phyloP scores from a whole-genome alignment of 2,888 invertebrate species.

The Amorpha juglandis region DNA sequence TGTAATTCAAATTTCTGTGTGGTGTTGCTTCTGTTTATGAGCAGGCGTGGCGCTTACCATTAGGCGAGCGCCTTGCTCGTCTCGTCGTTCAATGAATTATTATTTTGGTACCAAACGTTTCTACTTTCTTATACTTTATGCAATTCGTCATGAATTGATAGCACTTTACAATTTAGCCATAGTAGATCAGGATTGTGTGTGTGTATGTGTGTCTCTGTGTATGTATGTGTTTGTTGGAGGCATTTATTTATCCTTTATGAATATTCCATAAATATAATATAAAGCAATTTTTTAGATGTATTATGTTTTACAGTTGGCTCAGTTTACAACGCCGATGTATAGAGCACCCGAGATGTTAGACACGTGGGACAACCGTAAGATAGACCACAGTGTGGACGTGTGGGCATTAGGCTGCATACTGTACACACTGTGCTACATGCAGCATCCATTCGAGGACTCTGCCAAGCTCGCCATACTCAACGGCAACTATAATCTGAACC shows the following conservation, averaged over 20 bases:
- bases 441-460: conserved; percentile 98
- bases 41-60: too few relatives aligned
- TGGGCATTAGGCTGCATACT: conserved; percentile 99
- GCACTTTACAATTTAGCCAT: too few relatives aligned
- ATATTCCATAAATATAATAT: conserved; percentile 9
- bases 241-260: not conserved
- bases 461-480: conserved; percentile 98
- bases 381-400: conserved; percentile 95
- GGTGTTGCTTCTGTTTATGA: too few relatives aligned
- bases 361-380: conserved; percentile 97
- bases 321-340: conserved; percentile 96
- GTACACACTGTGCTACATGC: conserved; percentile 95
- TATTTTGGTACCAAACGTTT: too few relatives aligned
- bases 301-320: conserved; percentile 85
- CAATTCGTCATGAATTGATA: too few relatives aligned
- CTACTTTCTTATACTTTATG: too few relatives aligned
- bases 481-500: conserved; percentile 95
- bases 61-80: too few relatives aligned
- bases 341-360: conserved; percentile 99
- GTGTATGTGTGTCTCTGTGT: too few relatives aligned
- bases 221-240: not conserved
- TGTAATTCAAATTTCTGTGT: too few relatives aligned
- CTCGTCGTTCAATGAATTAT: too few relatives aligned
- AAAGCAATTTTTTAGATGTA: not conserved
- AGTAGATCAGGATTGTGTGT: too few relatives aligned